Conservation (phyloP, 2,797 vertebrate genomes). For the Mormyrops boulengeri region DNA sequence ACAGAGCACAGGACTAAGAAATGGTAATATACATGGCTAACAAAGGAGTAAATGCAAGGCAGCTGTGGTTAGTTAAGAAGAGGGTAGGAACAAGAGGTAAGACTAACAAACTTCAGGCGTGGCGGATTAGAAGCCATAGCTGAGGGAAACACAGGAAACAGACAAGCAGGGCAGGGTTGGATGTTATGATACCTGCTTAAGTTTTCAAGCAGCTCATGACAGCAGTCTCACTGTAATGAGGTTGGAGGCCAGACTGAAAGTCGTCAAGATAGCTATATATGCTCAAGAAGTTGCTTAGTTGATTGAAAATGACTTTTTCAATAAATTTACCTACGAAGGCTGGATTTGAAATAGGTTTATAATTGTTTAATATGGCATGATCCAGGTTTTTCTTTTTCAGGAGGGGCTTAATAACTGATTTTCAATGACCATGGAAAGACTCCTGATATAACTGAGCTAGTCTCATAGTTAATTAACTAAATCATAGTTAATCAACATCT, state of each 20-base stretch:
- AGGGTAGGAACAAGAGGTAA: neutral
- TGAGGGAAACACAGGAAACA: neutral
- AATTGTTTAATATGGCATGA: neutral
- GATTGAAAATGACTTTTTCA: neutral
- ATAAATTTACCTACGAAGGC: neutral
- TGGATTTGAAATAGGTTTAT: neutral
- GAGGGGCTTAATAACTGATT: neutral
- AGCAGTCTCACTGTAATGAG: neutral
- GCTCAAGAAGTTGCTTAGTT: neutral
- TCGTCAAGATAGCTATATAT: neutral
- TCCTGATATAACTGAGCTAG: neutral
- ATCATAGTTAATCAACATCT: neutral
- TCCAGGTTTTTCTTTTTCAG: neutral
- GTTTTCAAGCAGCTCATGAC: neutral
- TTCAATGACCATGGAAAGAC: neutral
- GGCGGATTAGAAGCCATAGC: neutral
- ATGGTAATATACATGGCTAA: too few species aligned
- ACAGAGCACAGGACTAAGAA: too few species aligned
- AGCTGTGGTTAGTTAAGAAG: too few species aligned
- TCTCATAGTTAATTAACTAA: neutral
- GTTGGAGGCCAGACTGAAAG: neutral
- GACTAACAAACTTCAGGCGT: neutral
- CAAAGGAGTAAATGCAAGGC: too few species aligned
- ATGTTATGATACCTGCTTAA: neutral
- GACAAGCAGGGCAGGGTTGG: neutral